Conservation (phyloP, 2,113 vertebrate genomes). For the Eurystomus gularis region DNA sequence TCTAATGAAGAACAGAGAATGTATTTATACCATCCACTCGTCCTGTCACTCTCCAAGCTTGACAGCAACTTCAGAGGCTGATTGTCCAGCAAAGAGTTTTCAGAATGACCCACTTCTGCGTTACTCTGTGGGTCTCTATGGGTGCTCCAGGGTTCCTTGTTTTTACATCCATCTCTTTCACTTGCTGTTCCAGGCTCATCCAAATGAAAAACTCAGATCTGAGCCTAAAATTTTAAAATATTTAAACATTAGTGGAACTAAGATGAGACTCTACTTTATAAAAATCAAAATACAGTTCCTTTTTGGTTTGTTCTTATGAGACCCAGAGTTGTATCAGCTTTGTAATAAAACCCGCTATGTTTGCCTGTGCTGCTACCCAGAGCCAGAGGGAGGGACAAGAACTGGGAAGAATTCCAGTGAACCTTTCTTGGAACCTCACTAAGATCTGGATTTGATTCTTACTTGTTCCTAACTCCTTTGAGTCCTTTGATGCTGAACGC, state of each 20-base stretch:
- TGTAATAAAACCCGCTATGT: not conserved
- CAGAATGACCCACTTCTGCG: not conserved
- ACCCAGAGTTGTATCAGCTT: not conserved
- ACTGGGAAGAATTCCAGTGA: not conserved
- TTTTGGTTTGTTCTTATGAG: not conserved
- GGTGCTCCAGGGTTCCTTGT: not conserved
- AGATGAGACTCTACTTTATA: not conserved
- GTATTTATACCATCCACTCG: not conserved
- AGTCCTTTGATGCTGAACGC: not conserved
- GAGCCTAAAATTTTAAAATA: not conserved
- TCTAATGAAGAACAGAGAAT: not conserved
- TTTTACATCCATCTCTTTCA: not conserved
- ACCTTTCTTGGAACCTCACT: not conserved
- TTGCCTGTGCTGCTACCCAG: not conserved
- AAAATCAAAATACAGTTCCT: not conserved
- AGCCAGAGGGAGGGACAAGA: not conserved
- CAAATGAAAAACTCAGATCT: not conserved
- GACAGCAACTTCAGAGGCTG: not conserved
- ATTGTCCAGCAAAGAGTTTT: not conserved
- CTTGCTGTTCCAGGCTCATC: not conserved
- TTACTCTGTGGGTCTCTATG: not conserved
- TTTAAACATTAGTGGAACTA: not conserved
- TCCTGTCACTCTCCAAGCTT: not conserved
- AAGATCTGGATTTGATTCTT: not conserved
- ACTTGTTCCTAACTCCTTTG: not conserved